A percentile compares a stretch with the other conserved stretches of the same genome.
These are phyloP conservation scores for Eidolon dupreanum DNA, from an alignment of 2,797 vertebrate genomes.

Conservation along the genomic window DNA sequence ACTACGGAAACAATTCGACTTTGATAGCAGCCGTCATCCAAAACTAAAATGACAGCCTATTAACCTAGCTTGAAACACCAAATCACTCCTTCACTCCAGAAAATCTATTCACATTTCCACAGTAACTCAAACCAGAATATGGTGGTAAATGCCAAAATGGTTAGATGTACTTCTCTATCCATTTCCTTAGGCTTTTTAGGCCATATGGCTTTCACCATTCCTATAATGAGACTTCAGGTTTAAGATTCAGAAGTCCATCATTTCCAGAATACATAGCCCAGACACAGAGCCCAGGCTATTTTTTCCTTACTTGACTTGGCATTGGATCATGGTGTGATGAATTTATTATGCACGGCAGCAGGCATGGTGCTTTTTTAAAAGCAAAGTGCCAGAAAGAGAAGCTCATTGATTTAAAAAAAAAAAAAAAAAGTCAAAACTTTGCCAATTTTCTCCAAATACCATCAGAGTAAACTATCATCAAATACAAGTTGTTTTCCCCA, in stretches of 20 bases:
- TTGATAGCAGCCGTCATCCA: not conserved
- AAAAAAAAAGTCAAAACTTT: slow-evolving; percentile 1
- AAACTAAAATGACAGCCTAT: slow-evolving; percentile 43
- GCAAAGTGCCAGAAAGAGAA: slow-evolving; percentile 54
- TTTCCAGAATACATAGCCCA: slow-evolving; percentile 56
- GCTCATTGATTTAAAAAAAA: slow-evolving; percentile 27
- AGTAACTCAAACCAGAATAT: slow-evolving; percentile 37
- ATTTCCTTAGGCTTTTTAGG: slow-evolving; percentile 55
- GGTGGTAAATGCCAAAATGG: slow-evolving; percentile 12
- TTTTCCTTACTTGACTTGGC: slow-evolving; percentile 58
- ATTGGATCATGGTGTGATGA: slow-evolving; percentile 51
- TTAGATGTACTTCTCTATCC: slow-evolving; percentile 47
- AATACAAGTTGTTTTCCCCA: slow-evolving; percentile 61
- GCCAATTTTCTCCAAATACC: slow-evolving; percentile 62
- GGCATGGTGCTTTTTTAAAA: slow-evolving; percentile 53
- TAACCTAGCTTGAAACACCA: slow-evolving; percentile 36
- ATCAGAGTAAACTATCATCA: slow-evolving; percentile 67
- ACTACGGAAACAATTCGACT: not conserved
- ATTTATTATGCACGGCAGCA: slow-evolving; percentile 68
- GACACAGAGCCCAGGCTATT: slow-evolving; percentile 51
- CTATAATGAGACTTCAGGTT: slow-evolving; percentile 66
- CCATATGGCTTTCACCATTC: slow-evolving; percentile 59
- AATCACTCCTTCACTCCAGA: not conserved
- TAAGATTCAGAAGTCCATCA: slow-evolving; percentile 64
- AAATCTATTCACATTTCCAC: not conserved